These are phyloP conservation scores for Diphyllodes magnificus DNA, from an alignment of 2,113 vertebrate species.

Conservation along the genomic window DNA sequence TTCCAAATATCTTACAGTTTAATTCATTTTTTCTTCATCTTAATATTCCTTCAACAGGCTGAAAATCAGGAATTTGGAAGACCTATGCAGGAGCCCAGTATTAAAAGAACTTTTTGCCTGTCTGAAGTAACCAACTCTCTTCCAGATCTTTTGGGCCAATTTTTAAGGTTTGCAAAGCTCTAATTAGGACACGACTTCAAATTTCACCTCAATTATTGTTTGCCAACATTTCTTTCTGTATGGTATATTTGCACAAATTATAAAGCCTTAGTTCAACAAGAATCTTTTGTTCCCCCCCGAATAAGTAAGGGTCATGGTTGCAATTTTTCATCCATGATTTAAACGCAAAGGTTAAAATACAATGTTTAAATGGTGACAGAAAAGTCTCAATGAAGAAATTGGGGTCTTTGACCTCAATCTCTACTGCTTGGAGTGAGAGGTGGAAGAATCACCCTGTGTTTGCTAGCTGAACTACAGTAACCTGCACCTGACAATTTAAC, in stretches of 20 bases:
- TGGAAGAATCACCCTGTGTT: slow-evolving; percentile 29
- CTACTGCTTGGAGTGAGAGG: slow-evolving; percentile 5
- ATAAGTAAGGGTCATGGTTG: slow-evolving; percentile 28
- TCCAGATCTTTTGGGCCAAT: not conserved
- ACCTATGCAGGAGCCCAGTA: not conserved
- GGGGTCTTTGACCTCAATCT: slow-evolving; percentile 70
- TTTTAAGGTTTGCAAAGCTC: not conserved
- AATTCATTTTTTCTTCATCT: not conserved
- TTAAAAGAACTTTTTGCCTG: not conserved
- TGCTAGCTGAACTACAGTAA: slow-evolving; percentile 44
- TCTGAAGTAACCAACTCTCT: not conserved
- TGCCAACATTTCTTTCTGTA: not conserved
- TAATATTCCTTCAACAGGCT: not conserved
- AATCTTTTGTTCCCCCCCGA: not conserved
- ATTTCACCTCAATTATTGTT: slow-evolving; percentile 41
- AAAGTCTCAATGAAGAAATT: slow-evolving; percentile 68
- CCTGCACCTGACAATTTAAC: slow-evolving; percentile 56
- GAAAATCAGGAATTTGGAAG: not conserved
- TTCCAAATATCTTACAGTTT: not conserved
- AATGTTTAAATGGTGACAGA: slow-evolving; percentile 58
- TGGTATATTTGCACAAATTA: slow-evolving; percentile 46
- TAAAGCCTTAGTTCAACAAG: not conserved
- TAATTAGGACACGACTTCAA: slow-evolving; percentile 1
- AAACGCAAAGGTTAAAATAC: slow-evolving; percentile 68
- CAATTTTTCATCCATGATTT: slow-evolving; percentile 59